phyloP scores from a whole-genome alignment of 30 jellyfish, hydroid and myxozoan species.

The Catostylus mosaicus region DNA sequence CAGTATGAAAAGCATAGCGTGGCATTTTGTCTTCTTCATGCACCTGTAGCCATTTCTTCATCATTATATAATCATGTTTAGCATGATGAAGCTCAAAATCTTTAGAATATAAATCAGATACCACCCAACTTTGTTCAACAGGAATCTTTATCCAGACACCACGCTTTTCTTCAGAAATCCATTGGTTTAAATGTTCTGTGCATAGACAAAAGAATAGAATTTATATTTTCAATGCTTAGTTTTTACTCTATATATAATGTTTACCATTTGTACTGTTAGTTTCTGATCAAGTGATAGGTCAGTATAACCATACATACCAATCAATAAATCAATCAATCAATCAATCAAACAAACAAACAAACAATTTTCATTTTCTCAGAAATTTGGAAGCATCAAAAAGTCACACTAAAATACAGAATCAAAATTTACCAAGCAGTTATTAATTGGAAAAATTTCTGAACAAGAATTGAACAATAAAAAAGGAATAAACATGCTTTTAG shows the following conservation, averaged over 20 bases:
- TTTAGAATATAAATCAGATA: slow-evolving; percentile 20
- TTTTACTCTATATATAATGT: too few species aligned
- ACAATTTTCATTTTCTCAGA: too few species aligned
- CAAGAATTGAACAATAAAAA: too few species aligned
- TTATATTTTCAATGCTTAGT: neutral
- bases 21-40: slow-evolving; percentile 77
- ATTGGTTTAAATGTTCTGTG: slow-evolving; percentile 27
- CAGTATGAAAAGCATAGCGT: slow-evolving; percentile 77
- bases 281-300: too few species aligned
- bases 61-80: slow-evolving; percentile 55
- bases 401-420: too few species aligned
- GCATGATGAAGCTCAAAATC: slow-evolving; percentile 93
- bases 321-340: too few species aligned
- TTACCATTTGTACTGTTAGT: too few species aligned
- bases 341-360: too few species aligned
- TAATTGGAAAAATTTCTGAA: too few species aligned
- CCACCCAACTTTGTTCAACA: slow-evolving; percentile 40
- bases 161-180: slow-evolving; percentile 47
- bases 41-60: slow-evolving; percentile 76
- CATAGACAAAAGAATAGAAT: neutral
- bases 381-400: too few species aligned
- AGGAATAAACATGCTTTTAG: neutral
- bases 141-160: slow-evolving; percentile 59
- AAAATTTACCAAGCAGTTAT: too few species aligned
- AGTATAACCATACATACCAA: too few species aligned